Evolutionary conservation across 2,888 invertebrate species (phyloP).

Genomic region (Asteroscopus sphinx): DNA sequence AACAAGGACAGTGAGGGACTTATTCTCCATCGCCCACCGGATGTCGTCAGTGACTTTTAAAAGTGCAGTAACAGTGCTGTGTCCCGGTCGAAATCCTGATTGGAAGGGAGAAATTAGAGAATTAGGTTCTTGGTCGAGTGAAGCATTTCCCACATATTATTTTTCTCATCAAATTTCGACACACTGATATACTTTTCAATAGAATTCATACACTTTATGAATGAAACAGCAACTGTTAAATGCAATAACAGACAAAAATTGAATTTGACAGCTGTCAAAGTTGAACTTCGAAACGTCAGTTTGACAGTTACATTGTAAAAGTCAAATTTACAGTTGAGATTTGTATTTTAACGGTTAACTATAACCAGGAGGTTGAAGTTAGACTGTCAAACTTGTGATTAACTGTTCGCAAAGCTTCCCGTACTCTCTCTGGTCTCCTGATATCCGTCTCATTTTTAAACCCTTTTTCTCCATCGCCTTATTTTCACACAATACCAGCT

Average conservation of each 20-base stretch:
- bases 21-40: too few species aligned
- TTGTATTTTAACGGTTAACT: neutral
- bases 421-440: conserved; percentile 96
- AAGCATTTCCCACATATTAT: conserved; percentile 4
- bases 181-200: conserved; percentile 17
- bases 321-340: conserved; percentile 14
- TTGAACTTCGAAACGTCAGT: conserved; percentile 3
- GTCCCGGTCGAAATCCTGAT: too few species aligned
- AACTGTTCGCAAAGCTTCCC: conserved; percentile 96
- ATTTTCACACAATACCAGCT: conserved; percentile 94
- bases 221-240: conserved; percentile 33
- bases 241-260: conserved; percentile 6
- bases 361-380: conserved; percentile 17
- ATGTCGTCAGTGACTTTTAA: too few species aligned
- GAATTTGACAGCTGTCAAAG: conserved; percentile 13
- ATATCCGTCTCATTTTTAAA: conserved; percentile 95
- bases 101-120: too few species aligned
- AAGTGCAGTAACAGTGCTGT: too few species aligned
- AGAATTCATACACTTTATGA: conserved; percentile 31
- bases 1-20: too few species aligned
- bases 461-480: conserved; percentile 93
- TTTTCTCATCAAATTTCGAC: conserved; percentile 1
- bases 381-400: conserved; percentile 95
- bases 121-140: conserved; percentile 9
- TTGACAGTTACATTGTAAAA: conserved; percentile 5